phyloP scores from a whole-genome alignment of 2,888 invertebrate genomes.

The Acanthoscelides obtectus region DNA sequence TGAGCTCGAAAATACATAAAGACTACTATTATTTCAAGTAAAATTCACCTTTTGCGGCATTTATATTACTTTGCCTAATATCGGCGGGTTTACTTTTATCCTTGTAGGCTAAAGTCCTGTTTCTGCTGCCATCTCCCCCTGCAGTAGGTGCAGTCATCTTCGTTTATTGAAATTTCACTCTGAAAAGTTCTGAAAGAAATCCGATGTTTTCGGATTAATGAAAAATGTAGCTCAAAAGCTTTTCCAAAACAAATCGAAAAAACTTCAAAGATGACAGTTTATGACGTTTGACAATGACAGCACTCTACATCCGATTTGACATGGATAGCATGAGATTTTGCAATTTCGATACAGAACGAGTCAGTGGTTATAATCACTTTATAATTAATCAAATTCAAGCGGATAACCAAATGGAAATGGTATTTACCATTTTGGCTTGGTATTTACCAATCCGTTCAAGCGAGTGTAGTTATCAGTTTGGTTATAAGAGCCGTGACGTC shows the following conservation, averaged over 20 bases:
- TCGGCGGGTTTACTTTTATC: slow-evolving; percentile 93
- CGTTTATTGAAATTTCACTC: background rate
- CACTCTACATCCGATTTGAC: too few species aligned
- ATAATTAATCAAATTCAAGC: too few species aligned
- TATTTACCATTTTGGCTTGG: too few species aligned
- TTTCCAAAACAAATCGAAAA: background rate
- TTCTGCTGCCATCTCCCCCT: slow-evolving; percentile 46
- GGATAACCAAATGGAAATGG: too few species aligned
- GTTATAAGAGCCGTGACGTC: too few species aligned
- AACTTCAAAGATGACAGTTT: background rate
- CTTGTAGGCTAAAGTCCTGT: slow-evolving; percentile 63
- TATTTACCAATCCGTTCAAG: too few species aligned
- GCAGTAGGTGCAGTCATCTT: slow-evolving; percentile 48
- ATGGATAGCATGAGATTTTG: too few species aligned
- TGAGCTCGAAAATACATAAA: slow-evolving; percentile 6
- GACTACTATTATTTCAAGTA: background rate
- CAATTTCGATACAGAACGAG: too few species aligned
- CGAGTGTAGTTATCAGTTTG: too few species aligned
- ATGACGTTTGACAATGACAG: too few species aligned
- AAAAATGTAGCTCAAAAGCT: background rate
- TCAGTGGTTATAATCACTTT: too few species aligned
- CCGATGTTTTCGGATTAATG: background rate
- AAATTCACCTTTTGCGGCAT: slow-evolving; percentile 88
- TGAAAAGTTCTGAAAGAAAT: background rate
- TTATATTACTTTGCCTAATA: slow-evolving; percentile 92